Evolutionary conservation across 2,888 invertebrate species (phyloP).

Genomic region (Dione vanillae): DNA sequence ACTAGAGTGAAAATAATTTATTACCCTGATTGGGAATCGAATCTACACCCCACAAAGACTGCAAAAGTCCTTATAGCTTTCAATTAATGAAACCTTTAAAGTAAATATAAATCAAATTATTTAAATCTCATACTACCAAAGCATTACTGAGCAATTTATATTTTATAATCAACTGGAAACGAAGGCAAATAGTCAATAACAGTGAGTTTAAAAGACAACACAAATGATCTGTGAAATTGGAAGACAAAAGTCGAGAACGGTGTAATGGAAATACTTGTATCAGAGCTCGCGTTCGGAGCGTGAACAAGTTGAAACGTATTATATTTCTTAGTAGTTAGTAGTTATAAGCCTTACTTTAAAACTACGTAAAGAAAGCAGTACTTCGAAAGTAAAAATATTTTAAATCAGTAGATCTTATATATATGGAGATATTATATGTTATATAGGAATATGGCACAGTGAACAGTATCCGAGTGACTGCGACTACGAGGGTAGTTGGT

Average conservation of each 20-base stretch:
- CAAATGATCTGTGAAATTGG: conserved; percentile 67
- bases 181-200: conserved; percentile 38
- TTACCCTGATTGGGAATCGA: too few species aligned
- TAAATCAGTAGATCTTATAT: too few species aligned
- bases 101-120: neutral
- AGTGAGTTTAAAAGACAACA: conserved; percentile 50
- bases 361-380: too few species aligned
- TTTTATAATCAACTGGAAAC: conserved; percentile 31
- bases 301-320: conserved; percentile 25
- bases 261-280: conserved; percentile 43
- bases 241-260: conserved; percentile 52
- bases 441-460: too few species aligned
- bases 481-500: too few species aligned
- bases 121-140: conserved; percentile 36
- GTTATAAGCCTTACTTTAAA: neutral
- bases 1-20: too few species aligned
- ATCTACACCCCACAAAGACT: too few species aligned
- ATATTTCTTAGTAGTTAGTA: conserved; percentile 6
- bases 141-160: conserved; percentile 66
- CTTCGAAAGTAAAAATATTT: too few species aligned
- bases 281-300: conserved; percentile 30
- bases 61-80: too few species aligned
- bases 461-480: too few species aligned
- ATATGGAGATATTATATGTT: too few species aligned
- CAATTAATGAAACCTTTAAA: neutral